Percentiles rank a stretch among this genome's conserved stretches.
Conservation (phyloP, 2,888 invertebrate species). For the Hyposoter didymator region DNA sequence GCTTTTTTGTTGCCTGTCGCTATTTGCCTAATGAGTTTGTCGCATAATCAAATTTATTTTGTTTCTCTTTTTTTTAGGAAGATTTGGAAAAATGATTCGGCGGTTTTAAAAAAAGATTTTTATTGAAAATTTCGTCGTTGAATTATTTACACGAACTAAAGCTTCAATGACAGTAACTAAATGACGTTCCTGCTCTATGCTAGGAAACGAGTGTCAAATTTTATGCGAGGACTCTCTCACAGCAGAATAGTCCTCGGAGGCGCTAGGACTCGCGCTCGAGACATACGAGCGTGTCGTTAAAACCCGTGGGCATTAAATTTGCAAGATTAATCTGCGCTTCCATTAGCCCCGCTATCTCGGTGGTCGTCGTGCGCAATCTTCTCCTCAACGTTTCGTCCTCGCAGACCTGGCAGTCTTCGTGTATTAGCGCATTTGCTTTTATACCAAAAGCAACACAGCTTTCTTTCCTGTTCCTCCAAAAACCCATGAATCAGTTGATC, state of each 20-base stretch:
- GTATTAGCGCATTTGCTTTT: conserved; percentile 45
- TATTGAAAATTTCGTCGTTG: too few relatives aligned
- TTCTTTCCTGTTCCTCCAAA: conserved; percentile 41
- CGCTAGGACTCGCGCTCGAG: conserved; percentile 39
- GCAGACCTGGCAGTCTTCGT: conserved; percentile 5
- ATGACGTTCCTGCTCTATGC: background rate
- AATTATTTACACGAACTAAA: too few relatives aligned
- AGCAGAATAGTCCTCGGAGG: conserved; percentile 29
- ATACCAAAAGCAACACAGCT: conserved; percentile 1
- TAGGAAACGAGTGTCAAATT: background rate
- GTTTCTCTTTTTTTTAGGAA: background rate
- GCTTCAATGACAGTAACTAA: background rate
- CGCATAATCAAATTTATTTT: conserved; percentile 31
- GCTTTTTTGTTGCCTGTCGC: background rate
- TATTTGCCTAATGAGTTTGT: conserved; percentile 59
- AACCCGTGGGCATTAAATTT: conserved; percentile 75
- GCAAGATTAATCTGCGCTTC: conserved; percentile 78
- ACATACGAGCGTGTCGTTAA: conserved; percentile 73
- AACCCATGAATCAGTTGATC: too few relatives aligned
- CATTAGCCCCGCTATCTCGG: conserved; percentile 75
- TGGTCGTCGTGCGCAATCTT: conserved; percentile 63
- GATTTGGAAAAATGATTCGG: background rate
- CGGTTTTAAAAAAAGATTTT: too few relatives aligned
- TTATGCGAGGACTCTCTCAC: too few relatives aligned
- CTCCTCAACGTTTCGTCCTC: conserved; percentile 42